Evolutionary conservation across 53 echinoderm and acorn worm species (phyloP).

Genomic region (Patiria pectinifera): DNA sequence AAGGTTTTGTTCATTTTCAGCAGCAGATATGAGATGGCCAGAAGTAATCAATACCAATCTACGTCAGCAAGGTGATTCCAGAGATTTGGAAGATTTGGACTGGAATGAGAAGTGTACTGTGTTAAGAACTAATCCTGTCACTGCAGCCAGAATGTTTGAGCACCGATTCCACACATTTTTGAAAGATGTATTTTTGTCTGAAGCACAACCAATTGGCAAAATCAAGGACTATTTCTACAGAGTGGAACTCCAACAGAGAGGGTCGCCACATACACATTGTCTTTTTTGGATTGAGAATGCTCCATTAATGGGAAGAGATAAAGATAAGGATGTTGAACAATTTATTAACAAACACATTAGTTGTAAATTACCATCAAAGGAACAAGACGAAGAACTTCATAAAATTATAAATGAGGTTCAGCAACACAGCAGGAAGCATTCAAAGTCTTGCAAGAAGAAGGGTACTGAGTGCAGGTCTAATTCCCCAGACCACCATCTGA

Average conservation of each 20-base stretch:
- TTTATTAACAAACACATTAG: slow-evolving; percentile 77
- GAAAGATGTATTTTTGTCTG: slow-evolving; percentile 67
- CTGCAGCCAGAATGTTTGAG: slow-evolving; percentile 80
- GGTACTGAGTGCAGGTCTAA: slow-evolving; percentile 78
- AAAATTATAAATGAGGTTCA: no score
- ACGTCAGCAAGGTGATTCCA: slow-evolving; percentile 1
- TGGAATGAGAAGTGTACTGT: slow-evolving; percentile 73
- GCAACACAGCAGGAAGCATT: slow-evolving; percentile 72
- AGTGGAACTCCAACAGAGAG: slow-evolving; percentile 71
- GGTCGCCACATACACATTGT: slow-evolving; percentile 67
- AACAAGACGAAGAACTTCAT: slow-evolving; percentile 48
- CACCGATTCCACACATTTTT: slow-evolving; percentile 69
- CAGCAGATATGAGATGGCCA: slow-evolving; percentile 58
- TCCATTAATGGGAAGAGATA: slow-evolving; percentile 46
- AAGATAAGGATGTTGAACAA: slow-evolving; percentile 57
- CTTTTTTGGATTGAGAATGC: slow-evolving; percentile 76
- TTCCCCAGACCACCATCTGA: slow-evolving; percentile 80
- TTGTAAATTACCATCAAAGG: slow-evolving; percentile 68
- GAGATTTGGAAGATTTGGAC: slow-evolving; percentile 56
- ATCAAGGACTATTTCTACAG: slow-evolving; percentile 63
- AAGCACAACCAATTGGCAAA: slow-evolving; percentile 75
- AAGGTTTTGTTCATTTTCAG: slow-evolving; percentile 49
- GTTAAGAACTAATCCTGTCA: slow-evolving; percentile 76
- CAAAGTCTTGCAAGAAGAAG: slow-evolving; percentile 69
- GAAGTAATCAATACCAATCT: slow-evolving; percentile 45